Base-by-base conservation (phyloP, 2,888 invertebrate genomes). In the Sylvicola fuscatus region DNA sequence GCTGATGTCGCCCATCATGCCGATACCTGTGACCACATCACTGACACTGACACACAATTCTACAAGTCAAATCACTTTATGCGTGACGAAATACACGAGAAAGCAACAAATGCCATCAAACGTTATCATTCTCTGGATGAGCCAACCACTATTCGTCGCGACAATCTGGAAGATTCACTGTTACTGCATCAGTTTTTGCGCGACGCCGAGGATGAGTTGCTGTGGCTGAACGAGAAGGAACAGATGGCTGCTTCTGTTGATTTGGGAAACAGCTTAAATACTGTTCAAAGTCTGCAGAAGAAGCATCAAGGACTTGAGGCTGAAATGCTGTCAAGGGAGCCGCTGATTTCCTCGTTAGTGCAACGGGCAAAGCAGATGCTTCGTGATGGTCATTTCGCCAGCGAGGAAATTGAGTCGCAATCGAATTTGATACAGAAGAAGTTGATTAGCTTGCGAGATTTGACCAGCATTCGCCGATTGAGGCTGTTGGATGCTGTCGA, bases 241-340 rank as follows among this genome's bases (percentile, higher is more conserved):
- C 68, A 70, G 1, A 52, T 77, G 5, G 80, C 77, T 1, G 65
- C 68, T 2, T 79, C 79, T 1, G 65, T 65, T 16, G 82, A 83
- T 50, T 58, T 82, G 11, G 78, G 78, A 10, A 64, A 48, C 16
- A 58, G 53, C 38, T 57, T 83, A 36, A 67, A 69, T 2, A 78
- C 82, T 11, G 89, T 90, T 0, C 89, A 92, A 50, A 77, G 79
- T 38, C 62, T 92, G 32, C 81, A 87, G 49, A 95, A 95, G 65
- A 93, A 93, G 56, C 93, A 95, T 50, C 79, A 84, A 50, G 77
- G 80, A 0, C 52, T 97, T 27, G 93, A 95, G 54, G 80, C 86
- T 0, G 93, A 95, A 52, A 64, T 92, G 7, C 64, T 79, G 8
- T 80, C 89, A 0, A 76, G 70, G 47, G 90, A 93, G 53, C 81